Base-by-base conservation (phyloP, 2,888 invertebrate genomes). In the Melitaea athalia region DNA sequence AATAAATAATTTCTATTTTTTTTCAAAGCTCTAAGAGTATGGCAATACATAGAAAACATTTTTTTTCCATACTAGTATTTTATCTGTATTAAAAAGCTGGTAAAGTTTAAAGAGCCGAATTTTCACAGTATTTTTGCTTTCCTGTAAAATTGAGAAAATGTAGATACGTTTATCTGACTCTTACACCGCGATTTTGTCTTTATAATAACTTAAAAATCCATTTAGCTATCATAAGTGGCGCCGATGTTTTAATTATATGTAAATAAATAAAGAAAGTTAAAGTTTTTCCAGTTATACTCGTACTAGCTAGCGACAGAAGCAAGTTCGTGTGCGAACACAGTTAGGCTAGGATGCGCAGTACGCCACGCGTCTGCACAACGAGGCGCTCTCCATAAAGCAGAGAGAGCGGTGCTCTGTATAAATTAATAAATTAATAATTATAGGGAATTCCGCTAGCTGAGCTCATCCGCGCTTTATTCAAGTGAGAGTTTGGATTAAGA, bases 361-460 rank as follows among this genome's bases (percentile, higher is more conserved):
- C 80, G 74, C 77, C 81, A 81, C 80, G 80, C 77, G 77, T 79
- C 60, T 71, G 64, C 76, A 79, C 88, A 86, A 68, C 88, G 84
- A 84, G 85, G 87, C 90, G 88, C 86, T 80, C 78, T 84, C 87
- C 85, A 87, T 87, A 86, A 85, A 87, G 80, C 81, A 77, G 88
- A 89, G 91, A 90, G 89, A 89, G 89, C 83, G 81, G 80, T 80
- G 81, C 83, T 79, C 72, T 73, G 91, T 90, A 89, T 92, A 88
- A 85, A 92, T 92, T 89, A 92, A 92, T 92, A 91, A 91, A 92
- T 91, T 91, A 91, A 91, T 91, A 87, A 91, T 89, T 88, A 87
- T 89, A 89, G 88, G 90, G 86, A 91, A 91, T 91, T 90, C 91
- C 91, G 86, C 88, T 87, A 86, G 59, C 17, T 59, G 61, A 50